Conservation (phyloP, 2,797 vertebrate species). For the Oceanodroma leucorhoa region DNA sequence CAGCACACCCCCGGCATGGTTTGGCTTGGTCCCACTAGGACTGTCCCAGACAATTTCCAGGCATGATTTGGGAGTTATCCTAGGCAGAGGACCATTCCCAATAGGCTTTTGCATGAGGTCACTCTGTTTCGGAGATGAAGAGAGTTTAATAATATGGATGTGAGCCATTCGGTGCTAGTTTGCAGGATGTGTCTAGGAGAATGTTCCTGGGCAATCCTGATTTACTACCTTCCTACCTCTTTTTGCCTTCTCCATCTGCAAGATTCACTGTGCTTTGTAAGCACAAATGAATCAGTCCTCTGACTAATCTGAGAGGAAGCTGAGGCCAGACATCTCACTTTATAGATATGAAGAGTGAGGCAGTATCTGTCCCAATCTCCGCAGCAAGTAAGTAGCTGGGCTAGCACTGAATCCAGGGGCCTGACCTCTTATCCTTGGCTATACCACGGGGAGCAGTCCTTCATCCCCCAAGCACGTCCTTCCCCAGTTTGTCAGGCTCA, state of each 20-base stretch:
- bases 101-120: not conserved
- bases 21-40: not conserved
- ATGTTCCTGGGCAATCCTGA: not conserved
- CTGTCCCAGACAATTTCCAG: not conserved
- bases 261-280: slow-evolving; percentile 38
- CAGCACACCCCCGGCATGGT: not conserved
- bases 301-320: not conserved
- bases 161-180: not conserved
- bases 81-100: not conserved
- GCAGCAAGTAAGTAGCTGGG: not conserved
- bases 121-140: not conserved
- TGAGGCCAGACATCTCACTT: not conserved
- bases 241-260: slow-evolving; percentile 1
- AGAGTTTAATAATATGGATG: not conserved
- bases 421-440: not conserved
- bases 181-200: not conserved
- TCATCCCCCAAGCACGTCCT: not conserved
- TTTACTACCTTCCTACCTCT: slow-evolving; percentile 5
- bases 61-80: not conserved
- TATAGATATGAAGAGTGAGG: not conserved
- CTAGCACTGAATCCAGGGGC: not conserved
- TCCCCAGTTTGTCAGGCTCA: not conserved
- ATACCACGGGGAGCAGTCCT: not conserved
- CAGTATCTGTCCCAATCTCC: not conserved
- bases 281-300: slow-evolving; percentile 26